Evolutionary conservation across 2,888 invertebrate genomes (phyloP).

Genomic region (Caenorhabditis zanzibari): DNA sequence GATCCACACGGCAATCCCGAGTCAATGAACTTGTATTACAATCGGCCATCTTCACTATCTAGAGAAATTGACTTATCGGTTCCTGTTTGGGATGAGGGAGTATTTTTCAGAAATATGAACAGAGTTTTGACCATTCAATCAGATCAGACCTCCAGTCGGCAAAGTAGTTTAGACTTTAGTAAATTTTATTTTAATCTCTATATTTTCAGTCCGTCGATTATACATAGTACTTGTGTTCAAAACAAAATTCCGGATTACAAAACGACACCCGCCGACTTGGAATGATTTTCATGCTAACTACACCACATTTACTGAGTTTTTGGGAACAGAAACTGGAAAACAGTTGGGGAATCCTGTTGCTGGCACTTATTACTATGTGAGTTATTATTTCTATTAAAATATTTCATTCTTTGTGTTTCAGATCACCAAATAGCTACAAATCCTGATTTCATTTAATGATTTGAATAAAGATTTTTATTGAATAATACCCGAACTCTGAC

Average conservation of each 20-base stretch:
- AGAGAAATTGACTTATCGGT: slow-evolving; percentile 75
- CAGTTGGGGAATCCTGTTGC: slow-evolving; percentile 74
- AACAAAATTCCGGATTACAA: slow-evolving; percentile 72
- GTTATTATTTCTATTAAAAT: background rate
- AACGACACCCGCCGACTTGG: slow-evolving; percentile 74
- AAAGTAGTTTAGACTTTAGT: no score
- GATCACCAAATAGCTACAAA: slow-evolving; percentile 65
- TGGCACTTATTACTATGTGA: slow-evolving; percentile 75
- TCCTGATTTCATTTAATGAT: background rate
- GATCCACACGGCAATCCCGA: slow-evolving; percentile 80
- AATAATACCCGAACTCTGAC: slow-evolving; percentile 18
- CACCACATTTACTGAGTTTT: slow-evolving; percentile 77
- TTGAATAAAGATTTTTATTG: slow-evolving; percentile 17
- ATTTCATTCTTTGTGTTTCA: slow-evolving; percentile 44
- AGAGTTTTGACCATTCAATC: slow-evolving; percentile 77
- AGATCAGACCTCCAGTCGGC: slow-evolving; percentile 74
- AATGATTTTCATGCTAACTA: slow-evolving; percentile 77
- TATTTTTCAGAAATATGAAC: slow-evolving; percentile 78
- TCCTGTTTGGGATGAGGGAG: slow-evolving; percentile 78
- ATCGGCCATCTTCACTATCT: slow-evolving; percentile 74
- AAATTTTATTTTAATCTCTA: background rate
- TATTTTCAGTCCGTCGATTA: slow-evolving; percentile 75
- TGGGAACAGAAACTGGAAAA: slow-evolving; percentile 75
- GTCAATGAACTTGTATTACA: slow-evolving; percentile 78
- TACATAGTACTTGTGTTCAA: slow-evolving; percentile 79